These are phyloP conservation scores for Apaloderma vittatum DNA, from an alignment of 2,113 vertebrate genomes.

Conservation along the genomic window DNA sequence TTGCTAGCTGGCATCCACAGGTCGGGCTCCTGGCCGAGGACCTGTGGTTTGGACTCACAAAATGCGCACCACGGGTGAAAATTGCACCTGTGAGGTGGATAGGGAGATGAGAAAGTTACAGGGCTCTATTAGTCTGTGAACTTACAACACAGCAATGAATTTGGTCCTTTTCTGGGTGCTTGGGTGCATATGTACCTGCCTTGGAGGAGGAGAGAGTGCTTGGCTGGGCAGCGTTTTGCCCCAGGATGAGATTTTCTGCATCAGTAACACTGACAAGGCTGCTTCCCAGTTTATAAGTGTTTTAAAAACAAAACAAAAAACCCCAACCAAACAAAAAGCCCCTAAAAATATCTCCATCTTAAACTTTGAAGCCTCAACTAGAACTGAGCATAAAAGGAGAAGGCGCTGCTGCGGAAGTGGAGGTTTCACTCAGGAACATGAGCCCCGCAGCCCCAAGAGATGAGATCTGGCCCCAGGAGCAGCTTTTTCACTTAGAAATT, in stretches of 20 bases:
- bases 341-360: background rate
- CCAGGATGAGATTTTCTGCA: background rate
- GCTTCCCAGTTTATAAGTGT: background rate
- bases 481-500: background rate
- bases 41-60: background rate
- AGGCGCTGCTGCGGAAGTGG: slow-evolving; percentile 37
- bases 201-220: background rate
- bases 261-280: accelerated
- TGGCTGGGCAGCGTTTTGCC: background rate
- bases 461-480: background rate
- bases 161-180: background rate
- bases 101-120: background rate
- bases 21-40: background rate
- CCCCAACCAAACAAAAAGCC: background rate
- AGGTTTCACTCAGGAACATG: slow-evolving; percentile 34
- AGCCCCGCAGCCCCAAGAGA: background rate
- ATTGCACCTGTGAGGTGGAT: background rate
- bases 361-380: background rate
- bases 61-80: accelerated
- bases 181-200: background rate
- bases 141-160: accelerated
- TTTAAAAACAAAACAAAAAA: too few species aligned
- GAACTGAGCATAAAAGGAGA: slow-evolving; percentile 45
- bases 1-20: accelerated
- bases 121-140: background rate